Conservation (phyloP, 2,888 invertebrate genomes). For the Tetragonula carbonaria region DNA sequence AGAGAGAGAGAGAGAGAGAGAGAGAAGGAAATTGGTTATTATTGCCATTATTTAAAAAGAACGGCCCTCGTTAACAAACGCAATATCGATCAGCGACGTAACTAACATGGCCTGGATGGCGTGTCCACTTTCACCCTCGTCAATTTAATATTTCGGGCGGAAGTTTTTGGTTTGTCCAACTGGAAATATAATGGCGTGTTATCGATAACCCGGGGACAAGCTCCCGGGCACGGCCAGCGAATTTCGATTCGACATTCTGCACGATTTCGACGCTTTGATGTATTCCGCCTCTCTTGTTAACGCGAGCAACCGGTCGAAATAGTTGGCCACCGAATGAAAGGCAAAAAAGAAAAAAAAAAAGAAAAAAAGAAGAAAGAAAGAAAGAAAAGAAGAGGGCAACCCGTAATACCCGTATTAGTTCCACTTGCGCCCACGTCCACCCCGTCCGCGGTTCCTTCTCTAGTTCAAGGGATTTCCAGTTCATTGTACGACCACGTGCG, state of each 20-base stretch:
- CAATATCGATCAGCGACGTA: not conserved
- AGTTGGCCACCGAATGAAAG: slow-evolving; percentile 41
- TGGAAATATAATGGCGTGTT: slow-evolving; percentile 54
- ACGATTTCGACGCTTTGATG: slow-evolving; percentile 57
- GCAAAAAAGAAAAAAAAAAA: not conserved
- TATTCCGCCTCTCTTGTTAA: slow-evolving; percentile 62
- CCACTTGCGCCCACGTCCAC: slow-evolving; percentile 36
- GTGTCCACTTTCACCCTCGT: slow-evolving; percentile 13
- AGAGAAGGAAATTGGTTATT: not conserved
- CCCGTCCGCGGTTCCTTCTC: not conserved
- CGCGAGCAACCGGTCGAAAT: slow-evolving; percentile 42
- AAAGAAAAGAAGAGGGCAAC: slow-evolving; percentile 25
- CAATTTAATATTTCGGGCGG: slow-evolving; percentile 45
- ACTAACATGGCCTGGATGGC: not conserved
- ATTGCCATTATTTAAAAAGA: not conserved
- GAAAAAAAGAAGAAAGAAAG: too few relatives aligned
- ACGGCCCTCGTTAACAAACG: not conserved
- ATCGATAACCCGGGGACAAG: slow-evolving; percentile 48
- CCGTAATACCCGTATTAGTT: slow-evolving; percentile 38
- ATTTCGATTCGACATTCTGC: slow-evolving; percentile 49
- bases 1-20: too few relatives aligned
- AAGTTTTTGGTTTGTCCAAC: slow-evolving; percentile 33
- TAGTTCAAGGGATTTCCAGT: slow-evolving; percentile 5
- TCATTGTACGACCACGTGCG: not conserved
- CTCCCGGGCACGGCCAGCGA: slow-evolving; percentile 15